A percentile compares a stretch with the other conserved stretches of the same genome.
Evolutionary conservation across 2,113 vertebrate species (phyloP).

Genomic region (Pachypanchax playfairii): DNA sequence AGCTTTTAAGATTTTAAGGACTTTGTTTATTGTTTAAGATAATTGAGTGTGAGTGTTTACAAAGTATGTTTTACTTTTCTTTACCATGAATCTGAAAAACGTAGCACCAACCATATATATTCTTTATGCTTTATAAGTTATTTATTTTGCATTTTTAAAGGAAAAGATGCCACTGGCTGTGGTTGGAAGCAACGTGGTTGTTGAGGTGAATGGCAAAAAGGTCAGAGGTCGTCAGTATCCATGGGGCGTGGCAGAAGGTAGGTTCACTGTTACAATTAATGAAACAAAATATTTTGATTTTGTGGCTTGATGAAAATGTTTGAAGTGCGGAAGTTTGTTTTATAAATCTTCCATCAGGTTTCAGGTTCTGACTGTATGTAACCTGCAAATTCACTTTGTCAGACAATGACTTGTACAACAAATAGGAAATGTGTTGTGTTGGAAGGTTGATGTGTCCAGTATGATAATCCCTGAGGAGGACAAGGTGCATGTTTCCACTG

Average conservation of each 20-base stretch:
- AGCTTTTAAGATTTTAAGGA: too few species aligned
- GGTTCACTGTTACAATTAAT: conserved; percentile 33
- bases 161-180: conserved; percentile 84
- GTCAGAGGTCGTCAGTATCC: conserved; percentile 85
- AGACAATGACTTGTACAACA: background rate
- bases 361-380: too few species aligned
- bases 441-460: conserved; percentile 14
- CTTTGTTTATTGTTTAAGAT: too few species aligned
- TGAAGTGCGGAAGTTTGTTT: too few species aligned
- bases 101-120: too few species aligned
- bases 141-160: conserved; percentile 50
- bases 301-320: background rate
- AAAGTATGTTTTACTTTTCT: too few species aligned
- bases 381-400: background rate
- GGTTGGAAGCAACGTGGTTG: conserved; percentile 82
- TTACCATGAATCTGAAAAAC: too few species aligned
- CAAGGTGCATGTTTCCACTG: conserved; percentile 34
- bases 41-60: too few species aligned
- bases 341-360: too few species aligned
- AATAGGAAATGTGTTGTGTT: background rate
- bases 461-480: conserved; percentile 7
- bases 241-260: conserved; percentile 86
- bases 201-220: conserved; percentile 83
- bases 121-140: too few species aligned
- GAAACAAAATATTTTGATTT: conserved; percentile 3